Evolutionary conservation across 2,113 vertebrate genomes (phyloP).

Genomic region (Callocephalon fimbriatum): DNA sequence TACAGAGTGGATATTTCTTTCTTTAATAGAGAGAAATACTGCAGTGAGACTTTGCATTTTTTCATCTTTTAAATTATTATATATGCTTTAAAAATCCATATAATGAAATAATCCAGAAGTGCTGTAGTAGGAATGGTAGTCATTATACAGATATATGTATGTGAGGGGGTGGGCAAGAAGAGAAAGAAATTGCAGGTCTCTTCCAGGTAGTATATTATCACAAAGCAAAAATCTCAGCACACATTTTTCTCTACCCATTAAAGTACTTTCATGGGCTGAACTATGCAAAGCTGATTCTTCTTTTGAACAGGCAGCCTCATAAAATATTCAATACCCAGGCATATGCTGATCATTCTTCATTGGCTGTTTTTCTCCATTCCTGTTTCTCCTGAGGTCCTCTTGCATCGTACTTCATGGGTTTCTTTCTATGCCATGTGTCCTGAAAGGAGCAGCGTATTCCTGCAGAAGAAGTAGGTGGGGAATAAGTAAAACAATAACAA

Average conservation of each 20-base stretch:
- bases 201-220: background rate
- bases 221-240: background rate
- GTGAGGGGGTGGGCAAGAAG: background rate
- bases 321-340: slow-evolving; percentile 2
- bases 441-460: background rate
- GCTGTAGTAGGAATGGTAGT: background rate
- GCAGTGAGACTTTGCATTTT: background rate
- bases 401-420: background rate
- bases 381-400: background rate
- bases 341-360: background rate
- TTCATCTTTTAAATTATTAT: background rate
- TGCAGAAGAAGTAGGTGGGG: background rate
- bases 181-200: background rate
- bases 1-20: background rate
- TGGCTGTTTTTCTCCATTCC: background rate
- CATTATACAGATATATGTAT: background rate
- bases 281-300: slow-evolving; percentile 38
- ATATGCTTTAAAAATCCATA: background rate
- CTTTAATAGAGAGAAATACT: background rate
- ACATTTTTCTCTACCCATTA: slow-evolving; percentile 21
- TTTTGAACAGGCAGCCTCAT: slow-evolving; percentile 23
- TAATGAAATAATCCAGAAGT: background rate
- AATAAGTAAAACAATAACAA: background rate
- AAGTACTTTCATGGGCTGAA: slow-evolving; percentile 25
- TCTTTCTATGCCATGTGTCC: background rate